phyloP scores from a whole-genome alignment of 2,113 vertebrate species.

The Coptodon rendalli region DNA sequence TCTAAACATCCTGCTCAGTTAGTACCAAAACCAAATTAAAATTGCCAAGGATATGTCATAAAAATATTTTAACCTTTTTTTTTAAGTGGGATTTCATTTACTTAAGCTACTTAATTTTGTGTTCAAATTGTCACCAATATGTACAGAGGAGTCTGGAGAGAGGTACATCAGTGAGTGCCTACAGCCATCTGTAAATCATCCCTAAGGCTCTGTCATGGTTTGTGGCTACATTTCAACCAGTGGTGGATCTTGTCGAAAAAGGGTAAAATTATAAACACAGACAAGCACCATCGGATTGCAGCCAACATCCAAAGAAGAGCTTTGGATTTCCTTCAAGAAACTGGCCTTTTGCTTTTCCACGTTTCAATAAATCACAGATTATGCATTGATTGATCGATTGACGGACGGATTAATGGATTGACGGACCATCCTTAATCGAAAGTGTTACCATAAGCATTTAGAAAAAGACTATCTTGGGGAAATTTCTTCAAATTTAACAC shows the following conservation, averaged over 20 bases:
- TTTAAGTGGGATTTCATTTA: neutral
- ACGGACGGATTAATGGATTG: rapidly evolving
- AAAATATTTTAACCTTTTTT: neutral
- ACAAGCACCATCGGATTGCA: neutral
- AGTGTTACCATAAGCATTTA: neutral
- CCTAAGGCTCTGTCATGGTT: neutral
- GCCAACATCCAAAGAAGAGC: neutral
- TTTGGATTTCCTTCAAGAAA: neutral
- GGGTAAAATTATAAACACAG: neutral
- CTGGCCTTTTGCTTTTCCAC: neutral
- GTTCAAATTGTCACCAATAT: neutral
- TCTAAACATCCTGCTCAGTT: neutral
- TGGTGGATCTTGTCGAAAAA: neutral
- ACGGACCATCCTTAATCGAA: neutral
- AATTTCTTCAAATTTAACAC: neutral
- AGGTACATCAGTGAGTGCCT: neutral
- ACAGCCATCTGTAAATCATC: neutral
- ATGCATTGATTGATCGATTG: neutral
- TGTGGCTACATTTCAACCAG: neutral
- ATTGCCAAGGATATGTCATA: neutral
- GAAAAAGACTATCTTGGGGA: neutral
- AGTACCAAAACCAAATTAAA: neutral
- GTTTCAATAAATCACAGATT: neutral
- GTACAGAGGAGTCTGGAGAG: neutral
- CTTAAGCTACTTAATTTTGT: neutral